Evolutionary conservation across 1,140 invertebrate genomes (phyloP), one percentile per base, ranked within the genome.

Genomic region (Trichogramma pretiosum): DNA sequence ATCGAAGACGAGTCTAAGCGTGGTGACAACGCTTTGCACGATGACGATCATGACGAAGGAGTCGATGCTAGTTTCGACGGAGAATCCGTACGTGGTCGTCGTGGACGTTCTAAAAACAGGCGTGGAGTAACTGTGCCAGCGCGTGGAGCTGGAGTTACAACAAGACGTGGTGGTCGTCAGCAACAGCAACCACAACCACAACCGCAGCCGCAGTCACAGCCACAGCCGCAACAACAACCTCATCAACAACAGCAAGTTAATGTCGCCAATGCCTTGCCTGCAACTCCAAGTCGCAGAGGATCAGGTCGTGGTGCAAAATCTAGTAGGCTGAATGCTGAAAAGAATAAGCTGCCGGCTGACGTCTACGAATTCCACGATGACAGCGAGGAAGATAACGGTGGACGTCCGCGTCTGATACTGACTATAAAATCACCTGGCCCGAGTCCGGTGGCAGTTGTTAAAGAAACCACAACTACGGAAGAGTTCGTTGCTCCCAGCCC

Each of bases 281-380:
- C 37, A 10, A 40, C 34, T 10, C 43, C 37, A 13, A 32, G 49
- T 5, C 53, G 57, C 4, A 69, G 76, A 48, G 74, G 80, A 52
- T 78, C 76, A 19, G 73, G 74, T 5, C 77, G 76, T 62, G 58
- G 72, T 5, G 37, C 74, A 0, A 73, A 78, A 57, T 62, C 77
- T 52, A 64, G 68, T 57, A 54, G 80, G 64, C 69, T 72, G 61
- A 30, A 79, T 72, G 59, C 73, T 63, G 67, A 83, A 73, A 74
- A 68, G 66, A 51, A 76, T 65, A 68, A 78, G 64, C 61, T 78
- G 8, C 77, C 78, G 0, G 77, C 79, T 1, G 86, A 89, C 59
- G 79, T 89, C 3, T 89, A 89, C 54, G 86, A 89, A 61, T 89
- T 89, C 60, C 81, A 85, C 55, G 86, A 89, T 57, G 86, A 89